phyloP scores from a whole-genome alignment of 1,140 invertebrate genomes.

The Sitophilus oryzae region DNA sequence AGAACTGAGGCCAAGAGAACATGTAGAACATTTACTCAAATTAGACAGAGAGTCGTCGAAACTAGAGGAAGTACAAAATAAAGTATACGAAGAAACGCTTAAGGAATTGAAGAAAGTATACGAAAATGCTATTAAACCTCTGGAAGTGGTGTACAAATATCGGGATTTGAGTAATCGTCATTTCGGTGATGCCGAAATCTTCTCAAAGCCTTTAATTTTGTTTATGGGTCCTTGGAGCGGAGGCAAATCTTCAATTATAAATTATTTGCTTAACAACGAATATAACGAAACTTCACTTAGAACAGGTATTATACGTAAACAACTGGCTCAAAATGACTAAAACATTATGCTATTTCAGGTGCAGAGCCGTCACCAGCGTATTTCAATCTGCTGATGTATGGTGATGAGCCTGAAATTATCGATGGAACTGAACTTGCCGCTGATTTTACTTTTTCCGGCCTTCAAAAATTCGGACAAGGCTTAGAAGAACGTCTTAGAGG shows the following conservation, averaged over 20 bases:
- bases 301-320: constrained; percentile 59
- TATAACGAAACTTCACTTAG: constrained; percentile 73
- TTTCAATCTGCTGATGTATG: constrained; percentile 89
- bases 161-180: constrained; percentile 86
- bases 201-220: constrained; percentile 85
- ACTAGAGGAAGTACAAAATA: constrained; percentile 64
- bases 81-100: constrained; percentile 69
- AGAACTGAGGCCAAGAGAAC: constrained; percentile 69
- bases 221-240: constrained; percentile 95
- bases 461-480: constrained; percentile 93
- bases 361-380: constrained; percentile 89
- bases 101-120: constrained; percentile 83
- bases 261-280: constrained; percentile 85
- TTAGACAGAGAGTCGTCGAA: constrained; percentile 70
- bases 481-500: constrained; percentile 84
- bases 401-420: constrained; percentile 74
- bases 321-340: neutral
- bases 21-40: constrained; percentile 73
- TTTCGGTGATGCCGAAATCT: constrained; percentile 91
- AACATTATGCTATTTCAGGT: constrained; percentile 51
- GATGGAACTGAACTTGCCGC: constrained; percentile 89
- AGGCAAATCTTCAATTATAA: constrained; percentile 90
- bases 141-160: constrained; percentile 87
- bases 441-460: constrained; percentile 86
- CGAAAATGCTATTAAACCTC: constrained; percentile 80